Evolutionary conservation across 1,140 invertebrate genomes (phyloP), one percentile per base, ranked within the genome.

Genomic region (Cherax destructor): DNA sequence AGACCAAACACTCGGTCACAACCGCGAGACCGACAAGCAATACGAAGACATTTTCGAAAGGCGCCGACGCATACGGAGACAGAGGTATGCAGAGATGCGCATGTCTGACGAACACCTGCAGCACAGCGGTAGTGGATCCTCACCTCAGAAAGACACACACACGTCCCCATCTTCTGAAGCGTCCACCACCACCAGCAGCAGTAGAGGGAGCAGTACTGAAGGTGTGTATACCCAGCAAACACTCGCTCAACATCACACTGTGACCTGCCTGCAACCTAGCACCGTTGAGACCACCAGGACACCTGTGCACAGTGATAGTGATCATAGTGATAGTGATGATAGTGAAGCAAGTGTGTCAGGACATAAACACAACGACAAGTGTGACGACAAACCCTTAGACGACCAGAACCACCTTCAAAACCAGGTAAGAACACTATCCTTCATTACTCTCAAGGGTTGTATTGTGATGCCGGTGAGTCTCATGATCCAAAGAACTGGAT

Each of bases 41-140:
- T 81, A 56, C 79, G 52, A 81, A 47, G 79, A 81, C 10, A 81
- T 81, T 21, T 59, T 81, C 18, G 50, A 81, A 30, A 81, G 79
- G 50, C 56, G 79, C 6, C 56, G 56, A 41, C 79, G 79, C 49
- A 81, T 81, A 4, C 11, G 79, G 50, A 81, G 79, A 50, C 13
- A 11, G 79, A 81, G 79, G 5, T 81, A 81, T 59, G 79, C 56
- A 0, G 50, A 52, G 50, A 24, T 81, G 50, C 79, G 56, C 79
- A 81, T 59, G 79, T 18, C 21, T 18, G 50, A 59, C 21, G 50
- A 81, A 11, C 4, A 74, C 4, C n/a, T 30, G 24, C 7, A 74
- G n/a, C 21, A 24, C 3, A 30, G 6, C 24, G n/a, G 6, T 10
- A 72, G n/a, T 7, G 10, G 13, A 5, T 18, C 18, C 5, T 74